These are phyloP conservation scores for Euphonia xanthogaster DNA, from an alignment of 2,797 vertebrate genomes.

Conservation along the genomic window DNA sequence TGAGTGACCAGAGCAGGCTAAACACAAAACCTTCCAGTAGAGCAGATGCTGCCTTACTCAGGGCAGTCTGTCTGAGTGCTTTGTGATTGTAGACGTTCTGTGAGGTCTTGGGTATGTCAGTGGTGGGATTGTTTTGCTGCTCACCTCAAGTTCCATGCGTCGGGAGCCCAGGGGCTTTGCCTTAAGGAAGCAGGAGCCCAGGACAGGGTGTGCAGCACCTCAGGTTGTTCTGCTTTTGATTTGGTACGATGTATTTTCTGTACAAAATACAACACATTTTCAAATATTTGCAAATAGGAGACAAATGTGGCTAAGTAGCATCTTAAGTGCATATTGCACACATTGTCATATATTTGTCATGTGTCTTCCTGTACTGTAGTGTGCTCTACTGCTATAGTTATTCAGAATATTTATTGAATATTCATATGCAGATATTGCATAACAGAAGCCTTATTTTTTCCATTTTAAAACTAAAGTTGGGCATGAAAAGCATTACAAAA, in stretches of 20 bases:
- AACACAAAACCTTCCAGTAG: not conserved
- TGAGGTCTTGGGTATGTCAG: rapidly evolving
- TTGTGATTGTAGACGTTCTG: rapidly evolving
- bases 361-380: not conserved
- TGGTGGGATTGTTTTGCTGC: not conserved
- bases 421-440: not conserved
- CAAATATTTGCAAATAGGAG: not conserved
- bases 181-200: not conserved
- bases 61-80: not conserved
- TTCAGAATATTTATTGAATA: not conserved
- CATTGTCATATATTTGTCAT: not conserved
- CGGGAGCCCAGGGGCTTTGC: rapidly evolving
- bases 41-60: not conserved
- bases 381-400: not conserved
- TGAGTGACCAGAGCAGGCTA: not conserved
- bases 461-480: not conserved
- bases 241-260: rapidly evolving
- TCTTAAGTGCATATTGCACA: not conserved
- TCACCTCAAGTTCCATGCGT: rapidly evolving
- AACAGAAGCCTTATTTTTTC: not conserved
- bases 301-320: not conserved
- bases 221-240: rapidly evolving
- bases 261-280: not conserved
- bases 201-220: not conserved
- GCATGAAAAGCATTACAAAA: not conserved